Conservation (phyloP, 2,888 invertebrate genomes). For the Hofmannophila pseudospretella region DNA sequence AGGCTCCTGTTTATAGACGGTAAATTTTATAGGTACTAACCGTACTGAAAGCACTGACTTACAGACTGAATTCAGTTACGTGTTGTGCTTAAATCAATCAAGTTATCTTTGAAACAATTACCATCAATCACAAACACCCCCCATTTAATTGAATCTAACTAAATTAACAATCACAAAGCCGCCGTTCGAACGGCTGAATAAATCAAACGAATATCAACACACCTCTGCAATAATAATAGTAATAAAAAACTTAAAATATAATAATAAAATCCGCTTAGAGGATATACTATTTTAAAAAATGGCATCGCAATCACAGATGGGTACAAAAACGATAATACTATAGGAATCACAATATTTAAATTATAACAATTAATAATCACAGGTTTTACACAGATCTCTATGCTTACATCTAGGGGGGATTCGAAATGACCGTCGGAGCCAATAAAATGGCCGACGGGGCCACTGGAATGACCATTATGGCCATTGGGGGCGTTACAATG, state of each 20-base stretch:
- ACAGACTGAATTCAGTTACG: too few species aligned
- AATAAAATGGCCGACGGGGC: too few species aligned
- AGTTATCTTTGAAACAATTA: too few species aligned
- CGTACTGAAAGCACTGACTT: too few species aligned
- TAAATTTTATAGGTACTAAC: too few species aligned
- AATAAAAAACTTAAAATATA: constrained; percentile 45
- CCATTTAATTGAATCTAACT: constrained; percentile 8
- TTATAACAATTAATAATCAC: constrained; percentile 67
- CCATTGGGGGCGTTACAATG: too few species aligned
- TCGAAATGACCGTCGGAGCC: constrained; percentile 26
- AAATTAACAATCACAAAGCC: constrained; percentile 17
- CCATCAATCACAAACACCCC: too few species aligned
- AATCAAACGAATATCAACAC: too few species aligned
- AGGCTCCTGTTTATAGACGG: too few species aligned
- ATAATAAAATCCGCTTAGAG: constrained; percentile 47
- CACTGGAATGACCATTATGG: too few species aligned
- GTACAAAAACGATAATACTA: constrained; percentile 53
- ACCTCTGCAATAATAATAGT: constrained; percentile 21
- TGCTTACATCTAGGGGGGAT: constrained; percentile 57
- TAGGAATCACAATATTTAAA: constrained; percentile 61
- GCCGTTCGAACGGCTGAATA: too few species aligned
- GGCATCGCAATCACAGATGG: constrained; percentile 69
- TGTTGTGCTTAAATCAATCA: too few species aligned
- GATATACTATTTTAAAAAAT: constrained; percentile 40
- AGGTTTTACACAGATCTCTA: constrained; percentile 51